Evolutionary conservation across 2,888 invertebrate genomes (phyloP), one percentile per base, ranked within the genome.

Genomic region (Tachina grossa): DNA sequence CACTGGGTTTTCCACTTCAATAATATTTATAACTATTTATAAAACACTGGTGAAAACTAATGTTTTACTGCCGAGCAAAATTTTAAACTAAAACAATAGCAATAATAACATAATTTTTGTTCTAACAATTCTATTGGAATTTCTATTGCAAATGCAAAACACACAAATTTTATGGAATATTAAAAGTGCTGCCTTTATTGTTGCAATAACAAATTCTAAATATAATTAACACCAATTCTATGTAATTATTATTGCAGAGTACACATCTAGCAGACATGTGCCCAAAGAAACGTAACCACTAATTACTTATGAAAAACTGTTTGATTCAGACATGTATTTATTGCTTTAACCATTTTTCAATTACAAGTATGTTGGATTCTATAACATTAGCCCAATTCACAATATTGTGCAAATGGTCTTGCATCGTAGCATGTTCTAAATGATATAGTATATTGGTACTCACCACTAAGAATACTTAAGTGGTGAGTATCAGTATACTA

Each of bases 151-250:
- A 71, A 82, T 71, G 69, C 76, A 65, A 49, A 31, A 11, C n/a
- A 41, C n/a, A 57, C 19, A 53, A 11, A n/a, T 45, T 31, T 75
- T 59, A 68, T 81, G 57, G 68, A 74, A 80, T 81, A 74, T 61
- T 57, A 66, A 59, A 66, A 74, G 14, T 66, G 66, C 66, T 72
- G 31, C 71, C 65, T 39, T 57, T 51, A 77, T 59, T 47, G 75
- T 76, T 41, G 41, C 57, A 82, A 76, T 43, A 47, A 76, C 59
- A 66, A 77, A 66, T 77, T 72, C 39, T 83, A 14, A 57, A 83
- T 19, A 19, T 66, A 72, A 77, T 77, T 59, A 82, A 83, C 51
- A 77, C 51, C 57, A 83, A 76, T 69, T 69, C 55, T 61, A 22
- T 63, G 16, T 63, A 69, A 76, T 69, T 69, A 75, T 75, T 53